A percentile compares a stretch with the other conserved stretches of the same genome.
Conservation (phyloP, 1,140 invertebrate genomes). For the Nasonia longicornis region DNA sequence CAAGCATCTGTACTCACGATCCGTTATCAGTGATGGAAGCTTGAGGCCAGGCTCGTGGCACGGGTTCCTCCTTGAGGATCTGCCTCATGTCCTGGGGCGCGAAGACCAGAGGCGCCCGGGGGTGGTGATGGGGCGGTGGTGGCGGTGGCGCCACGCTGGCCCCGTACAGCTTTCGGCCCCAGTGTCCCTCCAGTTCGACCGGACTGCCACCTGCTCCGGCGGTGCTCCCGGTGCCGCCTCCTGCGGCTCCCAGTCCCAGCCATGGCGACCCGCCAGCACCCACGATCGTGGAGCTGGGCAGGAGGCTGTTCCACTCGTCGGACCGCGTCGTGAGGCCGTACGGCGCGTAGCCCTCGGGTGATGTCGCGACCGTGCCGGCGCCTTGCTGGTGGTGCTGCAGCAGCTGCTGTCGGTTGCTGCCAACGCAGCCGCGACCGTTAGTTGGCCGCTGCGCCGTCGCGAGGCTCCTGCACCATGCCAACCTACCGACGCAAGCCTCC, state of each 20-base stretch:
- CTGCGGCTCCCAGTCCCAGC: conserved; percentile 64
- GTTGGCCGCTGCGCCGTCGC: conserved; percentile 25
- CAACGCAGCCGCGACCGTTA: conserved; percentile 28
- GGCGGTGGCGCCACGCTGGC: conserved; percentile 67
- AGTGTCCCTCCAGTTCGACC: conserved; percentile 67
- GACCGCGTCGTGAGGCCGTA: conserved; percentile 69
- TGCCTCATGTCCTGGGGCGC: conserved; percentile 68
- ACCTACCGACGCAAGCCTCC: not conserved
- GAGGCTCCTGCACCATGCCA: conserved; percentile 39
- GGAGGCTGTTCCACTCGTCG: conserved; percentile 69
- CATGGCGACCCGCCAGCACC: conserved; percentile 69
- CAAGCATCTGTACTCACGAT: conserved; percentile 59
- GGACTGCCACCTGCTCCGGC: conserved; percentile 63
- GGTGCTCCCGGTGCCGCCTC: conserved; percentile 57
- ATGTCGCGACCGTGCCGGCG: not conserved
- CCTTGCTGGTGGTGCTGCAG: not conserved
- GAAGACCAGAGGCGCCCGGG: conserved; percentile 64
- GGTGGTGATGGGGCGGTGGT: conserved; percentile 66
- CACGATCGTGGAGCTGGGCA: conserved; percentile 70
- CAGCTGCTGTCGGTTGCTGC: not conserved
- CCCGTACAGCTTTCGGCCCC: conserved; percentile 67
- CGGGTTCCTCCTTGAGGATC: conserved; percentile 68
- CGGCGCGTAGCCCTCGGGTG: not conserved
- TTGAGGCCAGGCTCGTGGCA: conserved; percentile 67
- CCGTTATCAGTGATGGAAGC: conserved; percentile 64